phyloP scores from a whole-genome alignment of 1,140 invertebrate genomes.

The Eumaeus atala region DNA sequence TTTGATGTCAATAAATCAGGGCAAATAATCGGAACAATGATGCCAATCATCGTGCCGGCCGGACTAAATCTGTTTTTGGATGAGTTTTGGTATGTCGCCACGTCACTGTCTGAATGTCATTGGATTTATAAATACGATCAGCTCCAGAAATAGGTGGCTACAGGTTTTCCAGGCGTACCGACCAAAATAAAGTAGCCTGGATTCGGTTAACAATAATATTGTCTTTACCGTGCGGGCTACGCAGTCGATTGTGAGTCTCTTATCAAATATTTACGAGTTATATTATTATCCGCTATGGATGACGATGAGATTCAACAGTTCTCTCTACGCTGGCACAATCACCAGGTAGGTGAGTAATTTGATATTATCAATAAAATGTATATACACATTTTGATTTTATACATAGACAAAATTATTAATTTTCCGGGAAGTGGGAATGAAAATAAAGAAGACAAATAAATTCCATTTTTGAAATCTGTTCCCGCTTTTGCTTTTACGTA shows the following conservation, averaged over 20 bases:
- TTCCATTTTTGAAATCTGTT: background rate
- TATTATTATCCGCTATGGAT: slow-evolving; percentile 60
- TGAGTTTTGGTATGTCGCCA: slow-evolving; percentile 69
- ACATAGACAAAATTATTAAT: slow-evolving; percentile 23
- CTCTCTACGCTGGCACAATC: slow-evolving; percentile 87
- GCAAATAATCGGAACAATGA: slow-evolving; percentile 55
- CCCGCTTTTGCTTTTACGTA: slow-evolving; percentile 3
- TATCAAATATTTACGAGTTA: slow-evolving; percentile 27
- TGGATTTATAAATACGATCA: slow-evolving; percentile 74
- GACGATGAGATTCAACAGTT: slow-evolving; percentile 81
- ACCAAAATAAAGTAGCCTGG: slow-evolving; percentile 75
- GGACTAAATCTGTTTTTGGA: slow-evolving; percentile 72
- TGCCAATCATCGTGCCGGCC: slow-evolving; percentile 59
- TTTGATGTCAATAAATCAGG: slow-evolving; percentile 45
- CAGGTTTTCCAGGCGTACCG: slow-evolving; percentile 75
- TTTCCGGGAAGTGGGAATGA: too few relatives aligned
- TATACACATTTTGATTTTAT: slow-evolving; percentile 15
- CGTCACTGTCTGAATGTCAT: slow-evolving; percentile 72
- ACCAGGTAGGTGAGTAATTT: slow-evolving; percentile 77
- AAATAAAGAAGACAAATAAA: background rate
- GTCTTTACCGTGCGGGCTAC: slow-evolving; percentile 39
- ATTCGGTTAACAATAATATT: slow-evolving; percentile 73
- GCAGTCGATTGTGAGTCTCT: slow-evolving; percentile 27
- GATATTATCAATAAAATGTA: slow-evolving; percentile 25
- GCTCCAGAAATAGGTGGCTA: slow-evolving; percentile 75